Base-by-base conservation (phyloP, 1,140 invertebrate genomes). In the Drosophila kurseongensis region DNA sequence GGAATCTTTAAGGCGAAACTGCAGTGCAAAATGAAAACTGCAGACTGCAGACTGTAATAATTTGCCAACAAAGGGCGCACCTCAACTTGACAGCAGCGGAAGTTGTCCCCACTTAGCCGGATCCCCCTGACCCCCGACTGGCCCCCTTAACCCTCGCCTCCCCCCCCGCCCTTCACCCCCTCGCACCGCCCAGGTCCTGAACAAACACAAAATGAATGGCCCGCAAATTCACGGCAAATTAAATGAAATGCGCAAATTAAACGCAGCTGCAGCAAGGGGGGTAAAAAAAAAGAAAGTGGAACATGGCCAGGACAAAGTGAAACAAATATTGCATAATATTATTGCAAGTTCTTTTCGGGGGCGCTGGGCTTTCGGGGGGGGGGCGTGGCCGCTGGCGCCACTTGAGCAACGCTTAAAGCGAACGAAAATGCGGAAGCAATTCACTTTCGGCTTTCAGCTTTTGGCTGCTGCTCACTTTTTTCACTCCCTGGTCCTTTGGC, bases 321-420 rank as follows among this genome's bases (percentile, higher is more conserved):
- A 86, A 86, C 74, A 85, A 81, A 85, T 85, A 85, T 78, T 86
- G 74, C 68, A 81, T 86, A 86, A 85, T 82, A 75, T 85, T 75
- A 86, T 80, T 76, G 72, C 77, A 58, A 50, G 29, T 36, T 48
- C n/a, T 55, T 16, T 36, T 12, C 9, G 27, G 7, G 45, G 18
- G 40, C 48, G 35, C 16, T 13, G 9, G 40, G 8, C 10, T 29
- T 48, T 48, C 0, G 9, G 63, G 18, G 42, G 9, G 63, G 18
- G 42, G 58, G 55, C 35, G 41, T 50, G 48, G 44, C 14, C 14
- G 50, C 23, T 40, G 44, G n/a, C 18, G 50, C 16, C 72, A 65
- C 63, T 65, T 68, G 60, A 79, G 57, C 16, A 47, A n/a, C 69
- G 61, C 57, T 85, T 82, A 72, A 81, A 68, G 57, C 66, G 51